These are phyloP conservation scores for Cantharis rufa DNA, from an alignment of 2,888 invertebrate genomes.

Conservation along the genomic window DNA sequence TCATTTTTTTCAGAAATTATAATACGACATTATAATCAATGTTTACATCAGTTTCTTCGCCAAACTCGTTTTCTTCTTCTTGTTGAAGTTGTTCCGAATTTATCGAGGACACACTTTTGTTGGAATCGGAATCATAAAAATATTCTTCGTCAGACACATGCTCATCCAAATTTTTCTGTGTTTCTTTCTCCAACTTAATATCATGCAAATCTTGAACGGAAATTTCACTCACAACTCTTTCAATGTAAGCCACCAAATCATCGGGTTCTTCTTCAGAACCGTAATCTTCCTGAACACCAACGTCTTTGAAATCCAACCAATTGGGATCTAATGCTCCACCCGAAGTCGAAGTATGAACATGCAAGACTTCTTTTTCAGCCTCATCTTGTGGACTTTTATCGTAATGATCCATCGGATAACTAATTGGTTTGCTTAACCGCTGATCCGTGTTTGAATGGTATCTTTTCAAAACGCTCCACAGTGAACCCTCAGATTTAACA, in stretches of 20 bases:
- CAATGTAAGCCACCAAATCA: slow-evolving; percentile 27
- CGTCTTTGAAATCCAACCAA: slow-evolving; percentile 20
- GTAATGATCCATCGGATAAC: slow-evolving; percentile 23
- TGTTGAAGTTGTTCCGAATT: slow-evolving; percentile 6
- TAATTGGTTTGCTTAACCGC: slow-evolving; percentile 16
- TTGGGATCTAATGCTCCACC: slow-evolving; percentile 14
- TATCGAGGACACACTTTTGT: background rate
- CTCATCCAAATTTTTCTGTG: slow-evolving; percentile 16
- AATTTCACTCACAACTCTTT: slow-evolving; percentile 23
- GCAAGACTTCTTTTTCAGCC: background rate
- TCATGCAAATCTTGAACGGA: slow-evolving; percentile 21
- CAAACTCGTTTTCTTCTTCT: background rate
- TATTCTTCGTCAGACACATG: slow-evolving; percentile 21
- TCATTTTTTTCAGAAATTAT: too few species aligned
- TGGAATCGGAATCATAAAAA: slow-evolving; percentile 15
- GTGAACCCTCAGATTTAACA: slow-evolving; percentile 9
- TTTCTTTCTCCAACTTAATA: slow-evolving; percentile 7
- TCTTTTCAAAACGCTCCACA: slow-evolving; percentile 22
- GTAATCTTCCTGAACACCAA: slow-evolving; percentile 12
- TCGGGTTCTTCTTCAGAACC: slow-evolving; percentile 9
- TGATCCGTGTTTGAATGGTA: slow-evolving; percentile 1
- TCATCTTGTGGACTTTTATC: background rate
- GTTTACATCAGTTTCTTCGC: background rate
- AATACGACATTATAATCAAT: too few species aligned
- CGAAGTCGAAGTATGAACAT: slow-evolving; percentile 13